Percentiles rank a stretch among this genome's conserved stretches.
These are phyloP conservation scores for Athene cunicularia DNA, from an alignment of 2,113 vertebrate species.

Conservation along the genomic window DNA sequence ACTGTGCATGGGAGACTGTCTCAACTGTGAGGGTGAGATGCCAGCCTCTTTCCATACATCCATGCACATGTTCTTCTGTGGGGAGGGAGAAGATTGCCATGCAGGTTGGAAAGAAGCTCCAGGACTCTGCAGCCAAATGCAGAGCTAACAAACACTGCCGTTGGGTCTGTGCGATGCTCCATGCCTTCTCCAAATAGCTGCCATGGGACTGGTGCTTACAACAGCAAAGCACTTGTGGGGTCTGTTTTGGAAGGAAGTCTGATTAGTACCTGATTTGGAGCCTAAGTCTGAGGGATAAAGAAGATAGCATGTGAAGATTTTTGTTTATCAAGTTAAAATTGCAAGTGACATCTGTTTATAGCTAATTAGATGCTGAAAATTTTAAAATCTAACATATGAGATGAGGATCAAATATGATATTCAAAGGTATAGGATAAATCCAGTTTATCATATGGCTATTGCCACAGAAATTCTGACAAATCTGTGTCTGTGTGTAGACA, in stretches of 20 bases:
- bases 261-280: background rate
- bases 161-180: rapidly evolving
- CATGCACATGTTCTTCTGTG: background rate
- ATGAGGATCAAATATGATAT: background rate
- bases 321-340: background rate
- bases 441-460: background rate
- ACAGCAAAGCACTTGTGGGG: background rate
- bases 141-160: background rate
- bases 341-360: background rate
- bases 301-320: background rate
- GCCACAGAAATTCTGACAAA: background rate
- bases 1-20: background rate
- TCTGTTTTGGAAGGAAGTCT: background rate
- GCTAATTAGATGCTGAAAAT: background rate
- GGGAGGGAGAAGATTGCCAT: background rate
- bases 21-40: background rate
- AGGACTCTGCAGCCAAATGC: background rate
- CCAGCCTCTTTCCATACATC: background rate
- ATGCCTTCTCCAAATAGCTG: background rate
- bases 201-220: background rate
- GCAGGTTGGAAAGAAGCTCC: background rate
- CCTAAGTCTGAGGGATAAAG: background rate
- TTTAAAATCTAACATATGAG: background rate
- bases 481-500: background rate
- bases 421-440: background rate